These are phyloP conservation scores for Pteria penguin DNA, from an alignment of 2,888 invertebrate genomes.

Conservation along the genomic window DNA sequence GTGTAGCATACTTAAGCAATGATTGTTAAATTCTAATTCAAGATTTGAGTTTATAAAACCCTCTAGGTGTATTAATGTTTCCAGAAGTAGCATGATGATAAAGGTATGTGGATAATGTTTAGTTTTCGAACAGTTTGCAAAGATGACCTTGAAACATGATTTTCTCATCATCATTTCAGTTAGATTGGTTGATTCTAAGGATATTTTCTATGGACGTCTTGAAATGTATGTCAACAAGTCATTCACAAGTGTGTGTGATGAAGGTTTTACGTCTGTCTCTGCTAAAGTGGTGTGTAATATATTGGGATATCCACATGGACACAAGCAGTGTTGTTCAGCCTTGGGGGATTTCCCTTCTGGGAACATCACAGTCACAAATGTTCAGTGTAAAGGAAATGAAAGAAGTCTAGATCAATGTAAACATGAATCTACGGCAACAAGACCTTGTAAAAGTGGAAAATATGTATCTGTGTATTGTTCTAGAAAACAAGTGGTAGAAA, in stretches of 20 bases:
- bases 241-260: constrained; percentile 67
- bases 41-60: no score
- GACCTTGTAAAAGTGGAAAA: constrained; percentile 46
- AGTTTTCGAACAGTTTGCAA: no score
- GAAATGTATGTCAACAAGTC: constrained; percentile 61
- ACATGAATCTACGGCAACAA: constrained; percentile 28
- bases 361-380: constrained; percentile 53
- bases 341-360: constrained; percentile 52
- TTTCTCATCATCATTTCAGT: no score
- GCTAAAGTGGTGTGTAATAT: constrained; percentile 64
- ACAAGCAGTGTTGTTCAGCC: constrained; percentile 57
- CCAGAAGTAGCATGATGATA: no score
- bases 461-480: constrained; percentile 63
- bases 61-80: no score
- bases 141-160: no score
- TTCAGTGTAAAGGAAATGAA: constrained; percentile 60
- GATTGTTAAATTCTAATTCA: no score
- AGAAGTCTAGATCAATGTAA: constrained; percentile 54
- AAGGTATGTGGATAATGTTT: no score
- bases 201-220: constrained; percentile 63
- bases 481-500: constrained; percentile 35
- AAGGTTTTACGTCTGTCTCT: constrained; percentile 53
- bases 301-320: constrained; percentile 61
- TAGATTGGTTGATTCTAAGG: constrained; percentile 54
- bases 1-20: no score